Percentiles rank a stretch among this genome's conserved stretches.
Conservation (phyloP, 2,888 invertebrate genomes). For the Pheosia tremula region DNA sequence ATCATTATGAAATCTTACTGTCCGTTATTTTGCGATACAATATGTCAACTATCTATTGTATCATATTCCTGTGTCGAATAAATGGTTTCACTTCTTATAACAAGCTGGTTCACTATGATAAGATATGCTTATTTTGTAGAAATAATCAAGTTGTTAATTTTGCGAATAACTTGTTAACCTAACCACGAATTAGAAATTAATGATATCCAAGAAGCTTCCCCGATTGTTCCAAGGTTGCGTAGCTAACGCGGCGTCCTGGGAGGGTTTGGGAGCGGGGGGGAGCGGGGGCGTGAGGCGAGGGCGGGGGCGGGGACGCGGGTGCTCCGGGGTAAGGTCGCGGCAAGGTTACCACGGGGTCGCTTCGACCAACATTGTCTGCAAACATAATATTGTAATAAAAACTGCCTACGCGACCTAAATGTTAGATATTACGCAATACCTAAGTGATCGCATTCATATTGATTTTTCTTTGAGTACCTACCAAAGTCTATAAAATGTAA, state of each 20-base stretch:
- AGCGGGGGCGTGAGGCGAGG: conserved; percentile 45
- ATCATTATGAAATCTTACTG: no score
- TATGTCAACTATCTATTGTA: no score
- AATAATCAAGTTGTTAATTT: no score
- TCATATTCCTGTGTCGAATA: no score
- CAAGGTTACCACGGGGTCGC: conserved; percentile 68
- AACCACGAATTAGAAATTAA: conserved; percentile 49
- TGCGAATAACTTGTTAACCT: neutral
- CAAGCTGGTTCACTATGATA: no score
- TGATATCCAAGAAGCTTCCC: conserved; percentile 56
- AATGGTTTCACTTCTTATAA: no score
- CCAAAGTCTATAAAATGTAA: neutral
- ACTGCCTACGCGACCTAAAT: conserved; percentile 45
- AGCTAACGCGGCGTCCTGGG: conserved; percentile 63
- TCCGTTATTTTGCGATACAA: no score
- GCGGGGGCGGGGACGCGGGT: conserved; percentile 47
- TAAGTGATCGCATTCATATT: conserved; percentile 30
- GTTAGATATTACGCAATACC: conserved; percentile 38
- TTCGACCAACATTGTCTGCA: conserved; percentile 52
- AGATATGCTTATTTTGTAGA: no score
- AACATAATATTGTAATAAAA: conserved; percentile 52
- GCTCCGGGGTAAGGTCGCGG: conserved; percentile 57
- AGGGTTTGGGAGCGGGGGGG: conserved; percentile 47
- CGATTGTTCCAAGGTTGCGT: conserved; percentile 65
- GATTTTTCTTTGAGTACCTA: conserved; percentile 26